A percentile compares a stretch with the other conserved stretches of the same genome.
Conservation (phyloP, 2,113 vertebrate species). For the Maccullochella peelii region DNA sequence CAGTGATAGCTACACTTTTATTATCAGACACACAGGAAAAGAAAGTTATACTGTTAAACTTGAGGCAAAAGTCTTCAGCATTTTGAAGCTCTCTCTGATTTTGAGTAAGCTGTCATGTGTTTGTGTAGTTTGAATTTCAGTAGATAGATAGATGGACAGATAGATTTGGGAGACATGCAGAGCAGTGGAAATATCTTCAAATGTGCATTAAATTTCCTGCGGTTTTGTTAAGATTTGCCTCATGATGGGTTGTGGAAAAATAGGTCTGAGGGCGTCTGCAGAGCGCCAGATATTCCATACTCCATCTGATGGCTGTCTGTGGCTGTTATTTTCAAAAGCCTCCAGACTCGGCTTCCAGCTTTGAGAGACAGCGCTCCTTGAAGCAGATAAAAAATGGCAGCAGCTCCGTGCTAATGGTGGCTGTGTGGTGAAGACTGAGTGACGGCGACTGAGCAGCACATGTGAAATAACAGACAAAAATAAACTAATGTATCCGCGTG, state of each 20-base stretch:
- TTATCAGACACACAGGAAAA: not conserved
- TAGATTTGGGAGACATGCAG: not conserved
- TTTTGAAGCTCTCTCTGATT: not conserved
- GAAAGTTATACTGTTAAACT: no score
- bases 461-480: conserved; percentile 32
- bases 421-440: conserved; percentile 25
- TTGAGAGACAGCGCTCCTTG: conserved; percentile 27
- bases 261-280: conserved; percentile 5
- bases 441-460: conserved; percentile 25
- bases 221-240: conserved; percentile 47
- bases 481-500: not conserved
- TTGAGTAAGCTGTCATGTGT: not conserved
- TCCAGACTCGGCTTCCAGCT: conserved; percentile 17
- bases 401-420: conserved; percentile 17
- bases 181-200: conserved; percentile 24
- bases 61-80: not conserved
- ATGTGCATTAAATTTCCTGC: conserved; percentile 33
- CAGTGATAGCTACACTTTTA: not conserved
- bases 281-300: conserved; percentile 51
- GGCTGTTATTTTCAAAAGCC: conserved; percentile 31
- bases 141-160: not conserved
- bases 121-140: no score
- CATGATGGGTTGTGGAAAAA: conserved; percentile 52
- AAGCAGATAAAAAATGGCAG: conserved; percentile 40
- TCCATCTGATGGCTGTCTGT: conserved; percentile 44